A percentile compares a stretch with the other conserved stretches of the same genome.
Evolutionary conservation across 1,140 invertebrate genomes (phyloP).

Genomic region (Zaprionus gabonicus): DNA sequence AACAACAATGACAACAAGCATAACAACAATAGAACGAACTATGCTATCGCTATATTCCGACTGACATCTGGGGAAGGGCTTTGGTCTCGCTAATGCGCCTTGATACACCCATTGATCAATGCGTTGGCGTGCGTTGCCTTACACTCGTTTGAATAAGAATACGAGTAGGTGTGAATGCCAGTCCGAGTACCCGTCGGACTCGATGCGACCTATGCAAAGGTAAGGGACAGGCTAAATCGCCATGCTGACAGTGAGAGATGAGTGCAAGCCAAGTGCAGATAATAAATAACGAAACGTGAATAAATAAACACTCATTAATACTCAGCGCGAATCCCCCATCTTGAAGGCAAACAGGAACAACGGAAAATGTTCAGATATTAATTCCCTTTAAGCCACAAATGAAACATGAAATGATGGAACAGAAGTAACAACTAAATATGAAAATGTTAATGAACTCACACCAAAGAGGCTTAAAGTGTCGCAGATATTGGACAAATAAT

Average conservation of each 20-base stretch:
- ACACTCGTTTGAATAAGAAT: slow-evolving; percentile 18
- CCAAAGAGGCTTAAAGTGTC: background rate
- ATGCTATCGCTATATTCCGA: slow-evolving; percentile 4
- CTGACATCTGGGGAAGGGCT: slow-evolving; percentile 46
- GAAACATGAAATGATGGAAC: background rate
- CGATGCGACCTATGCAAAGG: background rate
- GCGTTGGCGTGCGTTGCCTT: slow-evolving; percentile 32
- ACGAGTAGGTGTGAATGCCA: background rate
- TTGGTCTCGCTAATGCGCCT: slow-evolving; percentile 41
- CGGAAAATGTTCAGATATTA: background rate
- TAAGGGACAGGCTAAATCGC: slow-evolving; percentile 10
- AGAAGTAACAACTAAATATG: slow-evolving; percentile 3
- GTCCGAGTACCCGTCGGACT: background rate
- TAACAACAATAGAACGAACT: background rate
- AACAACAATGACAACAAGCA: background rate
- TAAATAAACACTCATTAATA: slow-evolving; percentile 20
- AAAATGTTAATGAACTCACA: background rate
- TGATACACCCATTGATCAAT: slow-evolving; percentile 61
- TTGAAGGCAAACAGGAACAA: slow-evolving; percentile 3
- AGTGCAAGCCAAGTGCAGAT: slow-evolving; percentile 9
- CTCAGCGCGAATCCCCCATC: slow-evolving; percentile 11
- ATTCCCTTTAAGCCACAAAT: background rate
- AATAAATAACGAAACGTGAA: slow-evolving; percentile 35
- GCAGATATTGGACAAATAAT: background rate
- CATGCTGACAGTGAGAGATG: slow-evolving; percentile 52